Evolutionary conservation across 1,140 invertebrate genomes (phyloP), one percentile per base, ranked within the genome.

Genomic region (Drosophila tsacasi): DNA sequence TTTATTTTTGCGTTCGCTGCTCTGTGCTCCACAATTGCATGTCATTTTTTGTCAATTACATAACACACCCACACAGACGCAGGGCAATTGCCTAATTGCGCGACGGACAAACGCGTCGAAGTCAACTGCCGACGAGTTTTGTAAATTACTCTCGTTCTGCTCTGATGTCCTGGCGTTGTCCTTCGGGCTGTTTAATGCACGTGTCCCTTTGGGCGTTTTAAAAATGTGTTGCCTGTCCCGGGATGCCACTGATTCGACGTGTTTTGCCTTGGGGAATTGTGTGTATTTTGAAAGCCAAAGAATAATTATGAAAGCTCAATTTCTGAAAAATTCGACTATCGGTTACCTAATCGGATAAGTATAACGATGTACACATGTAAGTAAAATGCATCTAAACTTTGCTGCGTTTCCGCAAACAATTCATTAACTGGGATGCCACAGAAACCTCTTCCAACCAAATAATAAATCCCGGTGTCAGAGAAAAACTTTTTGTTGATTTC

Each of bases 1-100:
- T 89, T 90, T 84, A 90, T 89, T 89, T 89, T 79, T 78, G 64
- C 62, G 35, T 27, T 61, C 46, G 54, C 68, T 46, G 10, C 72
- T 40, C 49, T 25, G 54, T 39, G 35, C 54, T 39, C 57, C 72
- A 55, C 81, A 83, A 80, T 80, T 58, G 72, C 83, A 74, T 80
- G 84, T 58, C 47, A 78, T 86, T 86, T 86, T 86, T 86, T 86
- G 76, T 87, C 79, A 79, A 83, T 87, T 86, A 83, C 83, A 79
- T 57, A 52, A 49, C 62, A 61, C 65, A 55, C 44, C 69, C 6
- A 25, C 40, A 65, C 46, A 62, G 15, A 54, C n/a, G 30, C 49
- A 66, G 77, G 74, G 68, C 84, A 89, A 89, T 87, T 87, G 84
- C 85, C 84, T 89, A 89, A 89, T 89, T 89, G 84, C 84, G 74